Percentiles rank a stretch among this genome's conserved stretches.
Conservation (phyloP, 2,888 invertebrate species). For the Pristionchus exspectatus region DNA sequence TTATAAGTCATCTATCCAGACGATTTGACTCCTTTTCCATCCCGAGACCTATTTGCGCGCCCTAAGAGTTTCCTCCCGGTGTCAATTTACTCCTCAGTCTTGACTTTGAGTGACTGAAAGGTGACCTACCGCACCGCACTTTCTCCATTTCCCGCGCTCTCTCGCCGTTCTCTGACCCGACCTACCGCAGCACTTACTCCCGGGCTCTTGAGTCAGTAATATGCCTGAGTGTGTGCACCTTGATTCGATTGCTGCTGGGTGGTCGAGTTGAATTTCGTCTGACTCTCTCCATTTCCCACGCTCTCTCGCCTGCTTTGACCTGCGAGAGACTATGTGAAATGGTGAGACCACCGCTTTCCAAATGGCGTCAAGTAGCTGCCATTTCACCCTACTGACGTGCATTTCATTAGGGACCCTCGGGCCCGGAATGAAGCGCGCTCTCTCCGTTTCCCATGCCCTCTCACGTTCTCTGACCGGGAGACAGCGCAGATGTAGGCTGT, state of each 20-base stretch:
- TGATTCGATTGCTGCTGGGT: conserved; percentile 24
- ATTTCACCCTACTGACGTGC: not conserved
- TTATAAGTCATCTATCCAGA: too few relatives aligned
- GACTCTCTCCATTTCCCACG: too few relatives aligned
- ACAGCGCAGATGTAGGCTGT: too few relatives aligned
- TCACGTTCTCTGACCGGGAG: too few relatives aligned
- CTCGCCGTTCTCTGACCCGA: not conserved
- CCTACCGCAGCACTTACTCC: conserved; percentile 34
- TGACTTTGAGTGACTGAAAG: conserved; percentile 8
- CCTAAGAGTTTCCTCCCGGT: conserved; percentile 31
- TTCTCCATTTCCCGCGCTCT: not conserved
- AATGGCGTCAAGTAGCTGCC: not conserved
- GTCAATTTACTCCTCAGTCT: not conserved
- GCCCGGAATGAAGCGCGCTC: too few relatives aligned
- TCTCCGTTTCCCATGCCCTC: too few relatives aligned
- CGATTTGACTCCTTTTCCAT: not conserved
- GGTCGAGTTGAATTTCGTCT: not conserved
- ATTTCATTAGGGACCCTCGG: conserved; percentile 21
- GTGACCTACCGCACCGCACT: conserved; percentile 33
- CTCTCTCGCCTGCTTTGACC: too few relatives aligned
- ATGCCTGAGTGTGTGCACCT: conserved; percentile 11
- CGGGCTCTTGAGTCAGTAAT: not conserved
- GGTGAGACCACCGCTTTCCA: not conserved
- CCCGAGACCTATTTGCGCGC: not conserved
- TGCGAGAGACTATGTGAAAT: not conserved